Base-by-base conservation (phyloP, 1,140 invertebrate genomes). In the Hycleus phaleratus region DNA sequence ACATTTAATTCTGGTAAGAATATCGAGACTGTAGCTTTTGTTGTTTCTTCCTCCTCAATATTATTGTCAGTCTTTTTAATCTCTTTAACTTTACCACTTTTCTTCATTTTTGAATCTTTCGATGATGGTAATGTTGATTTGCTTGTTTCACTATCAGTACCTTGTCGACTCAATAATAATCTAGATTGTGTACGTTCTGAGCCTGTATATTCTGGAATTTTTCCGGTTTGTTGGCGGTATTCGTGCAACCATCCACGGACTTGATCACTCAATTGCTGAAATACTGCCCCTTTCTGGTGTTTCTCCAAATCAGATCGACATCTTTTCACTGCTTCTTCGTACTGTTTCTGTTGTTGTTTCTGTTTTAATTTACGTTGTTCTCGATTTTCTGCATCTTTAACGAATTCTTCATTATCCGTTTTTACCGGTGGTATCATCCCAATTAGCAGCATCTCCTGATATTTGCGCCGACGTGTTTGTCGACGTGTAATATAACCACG, bases 131-230 rank as follows among this genome's bases (percentile, higher is more conserved):
- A 83, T 0, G 86, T 88, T 0, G 86, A 86, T 70, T 89, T 87
- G 62, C 87, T 90, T 2, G 86, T 73, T 61, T 87, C 85, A 71
- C 85, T 88, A 51, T 86, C 86, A 0, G 83, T 84, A 10, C 82
- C 82, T 75, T 84, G 85, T 66, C 85, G 75, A 64, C 86, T 88
- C 63, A 93, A 90, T 69, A 95, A 85, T 38, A 87, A 76, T 59
- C 85, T 78, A 2, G 91, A 94, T 1, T 92, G 91, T 12, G 92
- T 91, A 66, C 87, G 85, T 71, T 95, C 92, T 52, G 87, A 89
- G n/a, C 89, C 85, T 3, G 93, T 93, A 65, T 92, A 85, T 63
- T 95, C 91, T 0, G 93, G 93, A 71, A 96, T 86, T 75, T 91
- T 93, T 25, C 90, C 91, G 18, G 89, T 91, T 59, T 85, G 82